A percentile compares a stretch with the other conserved stretches of the same genome.
Evolutionary conservation across 2,888 invertebrate genomes (phyloP).

Genomic region (Thumatha senex): DNA sequence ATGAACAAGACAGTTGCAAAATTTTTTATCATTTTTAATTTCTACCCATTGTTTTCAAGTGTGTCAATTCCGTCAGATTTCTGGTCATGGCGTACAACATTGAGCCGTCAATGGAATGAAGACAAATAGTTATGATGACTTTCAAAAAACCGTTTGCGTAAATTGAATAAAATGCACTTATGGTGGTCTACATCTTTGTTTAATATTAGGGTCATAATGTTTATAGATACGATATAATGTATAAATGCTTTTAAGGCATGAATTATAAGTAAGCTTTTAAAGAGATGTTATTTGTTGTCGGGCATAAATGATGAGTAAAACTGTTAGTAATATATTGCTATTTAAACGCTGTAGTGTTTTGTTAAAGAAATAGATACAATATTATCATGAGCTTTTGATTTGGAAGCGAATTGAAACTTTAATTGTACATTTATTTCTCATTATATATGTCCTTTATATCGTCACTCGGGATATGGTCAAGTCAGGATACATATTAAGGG

Average conservation of each 20-base stretch:
- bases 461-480: no score
- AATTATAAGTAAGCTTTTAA: background rate
- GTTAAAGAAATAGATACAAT: no score
- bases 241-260: constrained; percentile 1
- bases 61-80: constrained; percentile 61
- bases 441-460: no score
- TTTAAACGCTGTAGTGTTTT: no score
- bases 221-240: constrained; percentile 14
- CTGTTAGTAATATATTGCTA: no score
- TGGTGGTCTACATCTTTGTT: constrained; percentile 27
- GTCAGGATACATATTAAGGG: no score
- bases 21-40: constrained; percentile 41
- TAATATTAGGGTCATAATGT: constrained; percentile 16
- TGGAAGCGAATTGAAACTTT: no score
- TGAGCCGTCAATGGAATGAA: constrained; percentile 78
- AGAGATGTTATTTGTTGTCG: background rate
- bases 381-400: no score
- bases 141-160: constrained; percentile 69
- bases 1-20: constrained; percentile 33
- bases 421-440: no score
- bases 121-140: constrained; percentile 77
- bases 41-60: constrained; percentile 33
- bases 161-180: constrained; percentile 66
- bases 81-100: constrained; percentile 60
- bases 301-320: background rate